Base-by-base conservation (phyloP, 35 echinoderm and acorn worm genomes). In the Diadema setosum region DNA sequence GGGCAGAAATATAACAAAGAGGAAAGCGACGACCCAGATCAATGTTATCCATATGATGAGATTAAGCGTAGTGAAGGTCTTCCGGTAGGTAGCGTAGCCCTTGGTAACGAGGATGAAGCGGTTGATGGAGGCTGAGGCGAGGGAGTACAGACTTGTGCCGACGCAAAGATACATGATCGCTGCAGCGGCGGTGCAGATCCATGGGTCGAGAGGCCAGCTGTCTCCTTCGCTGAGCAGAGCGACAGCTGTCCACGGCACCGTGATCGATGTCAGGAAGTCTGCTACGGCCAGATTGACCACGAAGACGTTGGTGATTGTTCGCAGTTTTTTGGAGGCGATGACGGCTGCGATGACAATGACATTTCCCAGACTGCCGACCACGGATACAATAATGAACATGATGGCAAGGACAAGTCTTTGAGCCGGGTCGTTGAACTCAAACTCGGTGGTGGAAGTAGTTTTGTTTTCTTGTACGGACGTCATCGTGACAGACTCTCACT, bases 251-350 rank as follows among this genome's bases (percentile, higher is more conserved):
- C 83, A 82, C 20, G 86, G 86, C 6, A 87, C 14, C 11, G 61
- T 16, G n/a, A 83, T 18, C 25, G 42, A 58, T 18, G 86, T 33
- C 27, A 89, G 26, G 3, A 89, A 56, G 83, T 93, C 91, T 8
- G 91, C 80, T 8, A 88, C 2, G 11, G 91, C 91, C 4, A 93
- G 64, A 81, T 89, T 93, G 58, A 89, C 86, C 0, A 93, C 86
- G 41, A 93, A 89, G 20, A 56, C 81, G 80, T 93, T 93, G 59
- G 91, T 93, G 31, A 37, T 64, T 5, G 91, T 93, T 41, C 85
- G 91, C 5, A 92, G 90, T 42, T 92, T 91, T 23, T 84, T 91
- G 3, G 89, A 86, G 5, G 80, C 31, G 0, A 85, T 33, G 43
- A 91, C 89, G 18, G 90, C 70, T 2, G 87, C 7, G 49, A 92